phyloP scores from a whole-genome alignment of 2,888 invertebrate genomes.

The Petrophora chlorosata region DNA sequence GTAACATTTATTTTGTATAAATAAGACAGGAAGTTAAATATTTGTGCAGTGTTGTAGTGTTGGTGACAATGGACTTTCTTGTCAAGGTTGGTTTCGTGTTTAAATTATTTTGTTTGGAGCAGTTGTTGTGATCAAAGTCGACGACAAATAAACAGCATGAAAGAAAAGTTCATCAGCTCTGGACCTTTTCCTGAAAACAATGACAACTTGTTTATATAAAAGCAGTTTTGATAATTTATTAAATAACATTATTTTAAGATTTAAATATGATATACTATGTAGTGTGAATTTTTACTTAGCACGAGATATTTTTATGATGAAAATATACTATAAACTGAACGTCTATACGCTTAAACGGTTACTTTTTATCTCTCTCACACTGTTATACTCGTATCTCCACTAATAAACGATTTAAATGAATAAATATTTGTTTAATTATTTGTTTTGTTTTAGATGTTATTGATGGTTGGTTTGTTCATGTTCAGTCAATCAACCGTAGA shows the following conservation, averaged over 20 bases:
- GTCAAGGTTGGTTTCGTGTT: conserved; percentile 39
- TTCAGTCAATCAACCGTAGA: conserved; percentile 33
- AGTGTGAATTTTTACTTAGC: too few species aligned
- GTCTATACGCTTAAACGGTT: too few species aligned
- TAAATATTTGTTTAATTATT: background rate
- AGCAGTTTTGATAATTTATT: too few species aligned
- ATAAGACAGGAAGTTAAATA: background rate
- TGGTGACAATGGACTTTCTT: conserved; percentile 35
- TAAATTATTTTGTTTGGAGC: background rate
- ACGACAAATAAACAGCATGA: background rate
- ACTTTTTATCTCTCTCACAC: too few species aligned
- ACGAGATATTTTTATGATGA: too few species aligned
- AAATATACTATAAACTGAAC: too few species aligned
- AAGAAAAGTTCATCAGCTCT: background rate
- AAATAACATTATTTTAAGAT: too few species aligned
- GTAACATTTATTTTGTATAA: background rate
- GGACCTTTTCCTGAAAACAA: background rate
- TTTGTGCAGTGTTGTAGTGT: conserved; percentile 22
- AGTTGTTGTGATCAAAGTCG: too few species aligned
- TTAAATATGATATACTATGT: too few species aligned
- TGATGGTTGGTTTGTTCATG: conserved; percentile 32
- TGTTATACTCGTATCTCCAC: too few species aligned
- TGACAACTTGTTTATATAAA: conserved; percentile 1
- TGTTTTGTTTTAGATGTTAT: conserved; percentile 45
- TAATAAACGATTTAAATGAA: background rate